These are phyloP conservation scores for Pyrgus malvae DNA, from an alignment of 2,888 invertebrate genomes.

Conservation along the genomic window DNA sequence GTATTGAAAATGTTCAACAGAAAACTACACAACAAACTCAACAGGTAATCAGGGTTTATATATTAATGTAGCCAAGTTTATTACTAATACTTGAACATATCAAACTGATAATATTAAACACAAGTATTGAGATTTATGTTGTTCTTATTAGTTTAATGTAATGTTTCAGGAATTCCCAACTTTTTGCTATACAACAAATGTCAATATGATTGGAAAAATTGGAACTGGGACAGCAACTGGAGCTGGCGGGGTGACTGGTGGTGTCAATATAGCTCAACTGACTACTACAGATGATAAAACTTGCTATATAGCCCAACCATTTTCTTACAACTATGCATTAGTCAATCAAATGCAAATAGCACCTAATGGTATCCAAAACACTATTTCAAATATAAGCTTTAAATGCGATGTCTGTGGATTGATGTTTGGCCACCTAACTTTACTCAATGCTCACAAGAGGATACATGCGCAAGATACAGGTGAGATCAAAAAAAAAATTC, in stretches of 20 bases:
- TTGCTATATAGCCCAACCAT: slow-evolving; percentile 88
- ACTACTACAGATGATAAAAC: slow-evolving; percentile 85
- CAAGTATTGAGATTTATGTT: too few relatives aligned
- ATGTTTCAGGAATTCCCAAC: slow-evolving; percentile 83
- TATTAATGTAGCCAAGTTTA: slow-evolving; percentile 17
- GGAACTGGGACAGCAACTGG: slow-evolving; percentile 66
- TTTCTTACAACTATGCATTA: slow-evolving; percentile 91
- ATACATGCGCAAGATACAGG: slow-evolving; percentile 86
- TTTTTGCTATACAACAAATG: slow-evolving; percentile 86
- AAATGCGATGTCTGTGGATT: slow-evolving; percentile 94
- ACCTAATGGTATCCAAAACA: slow-evolving; percentile 85
- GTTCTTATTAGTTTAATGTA: background rate
- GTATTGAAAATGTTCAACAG: slow-evolving; percentile 83
- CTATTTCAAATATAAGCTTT: slow-evolving; percentile 91
- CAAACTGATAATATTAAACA: too few relatives aligned
- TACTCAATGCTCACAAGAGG: slow-evolving; percentile 93
- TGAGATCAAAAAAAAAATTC: slow-evolving; percentile 36
- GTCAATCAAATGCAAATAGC: slow-evolving; percentile 93
- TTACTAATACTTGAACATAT: too few relatives aligned
- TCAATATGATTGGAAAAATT: slow-evolving; percentile 86
- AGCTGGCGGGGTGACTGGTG: slow-evolving; percentile 68
- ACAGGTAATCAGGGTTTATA: slow-evolving; percentile 30
- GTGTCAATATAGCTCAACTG: slow-evolving; percentile 87
- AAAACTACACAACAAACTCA: slow-evolving; percentile 79
- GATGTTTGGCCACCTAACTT: slow-evolving; percentile 90